Evolutionary conservation across 2,797 vertebrate genomes (phyloP).

Genomic region (Vultur gryphus): DNA sequence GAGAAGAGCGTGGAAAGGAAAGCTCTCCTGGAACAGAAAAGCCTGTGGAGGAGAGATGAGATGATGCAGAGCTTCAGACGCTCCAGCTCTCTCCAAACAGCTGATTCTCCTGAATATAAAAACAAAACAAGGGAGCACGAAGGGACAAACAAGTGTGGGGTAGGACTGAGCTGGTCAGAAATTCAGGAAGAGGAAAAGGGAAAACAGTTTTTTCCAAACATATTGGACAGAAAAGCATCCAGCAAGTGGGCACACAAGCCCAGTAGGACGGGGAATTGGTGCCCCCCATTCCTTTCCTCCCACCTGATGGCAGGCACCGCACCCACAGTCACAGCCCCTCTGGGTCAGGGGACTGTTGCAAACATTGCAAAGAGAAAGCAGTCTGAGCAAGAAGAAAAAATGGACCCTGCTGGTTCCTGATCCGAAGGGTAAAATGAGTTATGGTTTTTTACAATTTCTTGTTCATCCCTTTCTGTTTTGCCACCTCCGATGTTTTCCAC

Average conservation of each 20-base stretch:
- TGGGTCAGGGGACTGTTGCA: rapidly evolving
- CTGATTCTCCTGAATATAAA: background rate
- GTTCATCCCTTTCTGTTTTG: background rate
- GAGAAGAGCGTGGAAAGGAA: background rate
- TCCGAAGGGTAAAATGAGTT: background rate
- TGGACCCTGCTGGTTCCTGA: background rate
- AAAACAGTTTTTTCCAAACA: background rate
- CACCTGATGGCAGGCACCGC: background rate
- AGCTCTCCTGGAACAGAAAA: background rate
- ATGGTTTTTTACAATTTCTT: background rate
- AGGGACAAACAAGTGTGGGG: background rate
- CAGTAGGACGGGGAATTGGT: rapidly evolving
- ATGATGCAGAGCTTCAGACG: background rate
- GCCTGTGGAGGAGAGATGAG: background rate
- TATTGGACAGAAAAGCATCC: background rate
- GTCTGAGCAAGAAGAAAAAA: background rate
- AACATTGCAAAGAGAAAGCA: background rate
- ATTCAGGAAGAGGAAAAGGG: background rate
- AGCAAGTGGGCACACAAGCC: background rate
- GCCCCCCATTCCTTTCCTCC: background rate
- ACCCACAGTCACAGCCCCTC: background rate
- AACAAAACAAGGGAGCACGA: background rate
- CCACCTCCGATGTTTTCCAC: background rate
- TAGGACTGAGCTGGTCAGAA: background rate
- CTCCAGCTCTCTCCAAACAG: background rate